Percentiles rank a stretch among this genome's conserved stretches.
Conservation (phyloP, 1,140 invertebrate genomes). For the Asobara japonica region DNA sequence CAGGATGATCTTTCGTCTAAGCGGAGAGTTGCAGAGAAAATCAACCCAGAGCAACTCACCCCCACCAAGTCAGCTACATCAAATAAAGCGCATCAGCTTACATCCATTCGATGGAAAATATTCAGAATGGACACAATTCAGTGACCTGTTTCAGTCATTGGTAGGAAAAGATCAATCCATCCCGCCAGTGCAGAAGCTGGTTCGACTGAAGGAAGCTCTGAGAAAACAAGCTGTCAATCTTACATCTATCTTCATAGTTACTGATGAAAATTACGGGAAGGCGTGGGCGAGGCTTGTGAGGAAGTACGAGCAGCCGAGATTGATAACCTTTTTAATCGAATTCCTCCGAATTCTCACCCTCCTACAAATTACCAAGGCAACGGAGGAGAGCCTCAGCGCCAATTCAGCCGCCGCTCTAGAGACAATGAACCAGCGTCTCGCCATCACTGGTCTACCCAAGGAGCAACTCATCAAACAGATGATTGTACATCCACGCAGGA, state of each 20-base stretch:
- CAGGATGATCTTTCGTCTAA: not conserved
- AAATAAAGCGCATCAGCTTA: not conserved
- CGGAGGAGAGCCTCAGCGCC: not conserved
- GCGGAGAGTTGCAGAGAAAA: not conserved
- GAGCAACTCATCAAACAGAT: not conserved
- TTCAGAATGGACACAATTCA: not conserved
- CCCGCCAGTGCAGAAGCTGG: not conserved
- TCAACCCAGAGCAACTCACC: not conserved
- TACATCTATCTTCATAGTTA: not conserved
- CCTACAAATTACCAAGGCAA: not conserved
- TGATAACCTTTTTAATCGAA: not conserved
- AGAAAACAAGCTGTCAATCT: not conserved
- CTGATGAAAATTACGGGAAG: not conserved
- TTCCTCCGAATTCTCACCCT: not conserved
- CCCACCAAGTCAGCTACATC: not conserved
- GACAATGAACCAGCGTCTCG: not conserved
- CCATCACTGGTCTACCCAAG: not conserved
- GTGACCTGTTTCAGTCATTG: not conserved
- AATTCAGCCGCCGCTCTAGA: not conserved
- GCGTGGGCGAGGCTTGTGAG: not conserved
- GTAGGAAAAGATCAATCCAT: not conserved
- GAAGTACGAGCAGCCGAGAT: not conserved
- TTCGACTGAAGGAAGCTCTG: not conserved
- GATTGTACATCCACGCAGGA: not conserved
- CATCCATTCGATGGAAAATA: not conserved